Percentiles rank a stretch among this genome's conserved stretches.
Evolutionary conservation across 2,113 vertebrate species (phyloP).

Genomic region (Geothlypis trichas): DNA sequence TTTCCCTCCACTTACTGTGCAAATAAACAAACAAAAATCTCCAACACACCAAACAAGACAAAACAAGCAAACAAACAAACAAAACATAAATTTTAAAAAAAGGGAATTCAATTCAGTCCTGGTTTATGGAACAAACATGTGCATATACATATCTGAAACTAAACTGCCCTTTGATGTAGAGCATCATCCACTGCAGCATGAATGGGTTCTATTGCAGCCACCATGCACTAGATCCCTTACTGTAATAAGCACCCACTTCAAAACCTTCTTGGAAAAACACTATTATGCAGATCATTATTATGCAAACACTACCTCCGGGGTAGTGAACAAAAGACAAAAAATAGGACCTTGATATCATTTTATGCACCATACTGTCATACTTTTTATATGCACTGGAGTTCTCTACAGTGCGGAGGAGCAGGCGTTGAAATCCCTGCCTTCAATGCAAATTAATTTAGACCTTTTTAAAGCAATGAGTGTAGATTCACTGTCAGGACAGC

Average conservation of each 20-base stretch:
- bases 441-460: not conserved
- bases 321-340: not conserved
- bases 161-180: not conserved
- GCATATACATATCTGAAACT: not conserved
- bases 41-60: not conserved
- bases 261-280: not conserved
- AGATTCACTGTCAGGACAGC: not conserved
- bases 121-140: not conserved
- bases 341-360: not conserved
- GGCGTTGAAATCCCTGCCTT: not conserved
- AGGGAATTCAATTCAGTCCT: not conserved
- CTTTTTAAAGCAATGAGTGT: not conserved
- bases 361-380: not conserved
- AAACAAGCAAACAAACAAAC: not conserved
- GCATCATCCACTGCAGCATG: not conserved
- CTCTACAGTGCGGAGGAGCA: not conserved
- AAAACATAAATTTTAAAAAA: no score
- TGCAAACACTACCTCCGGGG: not conserved
- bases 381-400: not conserved
- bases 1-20: not conserved
- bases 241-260: not conserved
- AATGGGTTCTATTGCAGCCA: not conserved
- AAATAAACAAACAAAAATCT: not conserved
- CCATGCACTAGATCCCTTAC: not conserved
- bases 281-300: not conserved